Evolutionary conservation across 2,888 invertebrate species (phyloP), one percentile per base, ranked within the genome.

Genomic region (Cactoblastis cactorum): DNA sequence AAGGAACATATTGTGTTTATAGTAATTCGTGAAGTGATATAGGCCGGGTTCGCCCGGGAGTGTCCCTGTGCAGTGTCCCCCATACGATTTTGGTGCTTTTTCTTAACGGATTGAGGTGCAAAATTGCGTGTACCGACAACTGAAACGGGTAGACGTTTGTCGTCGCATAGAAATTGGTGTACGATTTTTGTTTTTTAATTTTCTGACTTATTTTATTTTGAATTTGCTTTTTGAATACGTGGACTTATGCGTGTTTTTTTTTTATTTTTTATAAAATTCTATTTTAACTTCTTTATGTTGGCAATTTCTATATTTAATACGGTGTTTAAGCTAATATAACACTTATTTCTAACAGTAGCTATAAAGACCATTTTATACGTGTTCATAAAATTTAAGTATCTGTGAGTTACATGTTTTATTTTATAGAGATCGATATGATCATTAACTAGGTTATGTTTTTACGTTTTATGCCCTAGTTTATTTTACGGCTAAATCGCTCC

Each of bases 21-120:
- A 77, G 77, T 77, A 77, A 79, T 67, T 43, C 68, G 82, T 80
- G 80, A 74, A 78, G 83, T 83, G 83, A 67, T 73, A 72, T 71
- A 75, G 69, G 65, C 41, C 49, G 67, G 62, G 57, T 58, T 55
- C 52, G 67, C 63, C 62, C 78, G 80, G 85, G 83, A 83, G 83
- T 83, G 82, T 69, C 60, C 57, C 57, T 65, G 67, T 68, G 73
- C 55, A 62, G 68, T 73, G 79, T n/a, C n/a, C 74, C 71, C 65
- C 74, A 70, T 62, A 69, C 74, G 63, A 83, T 66, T 66, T 68
- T 83, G 68, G 81, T 77, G 82, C 79, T 77, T 82, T 77, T 72
- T 63, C 52, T 58, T 57, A 63, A 56, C 57, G 62, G 54, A 62
- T 56, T 77, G 74, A 74, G 80, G 83, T 73, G 69, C 68, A 78